Percentiles rank a stretch among this genome's conserved stretches.
Conservation (phyloP, 1,140 invertebrate genomes). For the Aphelenchoides besseyi region DNA sequence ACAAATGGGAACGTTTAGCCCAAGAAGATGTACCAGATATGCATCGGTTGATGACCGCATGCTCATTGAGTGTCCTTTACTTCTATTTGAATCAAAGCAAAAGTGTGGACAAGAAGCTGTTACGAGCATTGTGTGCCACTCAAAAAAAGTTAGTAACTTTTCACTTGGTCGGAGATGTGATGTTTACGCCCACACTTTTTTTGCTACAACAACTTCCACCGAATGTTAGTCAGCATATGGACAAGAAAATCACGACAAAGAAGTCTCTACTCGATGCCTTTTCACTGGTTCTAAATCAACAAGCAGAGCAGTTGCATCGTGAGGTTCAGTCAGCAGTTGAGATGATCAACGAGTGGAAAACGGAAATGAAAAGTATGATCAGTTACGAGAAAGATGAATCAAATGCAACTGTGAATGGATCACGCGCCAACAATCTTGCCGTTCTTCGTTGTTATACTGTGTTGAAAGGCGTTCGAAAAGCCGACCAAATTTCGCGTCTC, state of each 20-base stretch:
- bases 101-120: conserved; percentile 74
- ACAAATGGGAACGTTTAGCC: conserved; percentile 26
- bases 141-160: conserved; percentile 71
- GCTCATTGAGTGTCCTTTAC: conserved; percentile 12
- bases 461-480: conserved; percentile 72
- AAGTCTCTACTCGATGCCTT: conserved; percentile 3
- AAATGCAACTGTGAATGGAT: conserved; percentile 30
- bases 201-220: not conserved
- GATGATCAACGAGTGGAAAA: conserved; percentile 37
- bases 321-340: conserved; percentile 26
- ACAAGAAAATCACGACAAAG: not conserved
- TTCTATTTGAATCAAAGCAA: not conserved
- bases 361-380: conserved; percentile 33
- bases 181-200: conserved; percentile 24
- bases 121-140: conserved; percentile 72
- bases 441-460: conserved; percentile 73
- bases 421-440: conserved; percentile 20
- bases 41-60: conserved; percentile 70
- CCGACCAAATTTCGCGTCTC: conserved; percentile 66
- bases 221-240: not conserved
- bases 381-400: conserved; percentile 23
- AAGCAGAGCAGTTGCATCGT: conserved; percentile 28
- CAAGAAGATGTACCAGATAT: conserved; percentile 65
- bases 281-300: conserved; percentile 31
- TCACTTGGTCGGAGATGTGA: conserved; percentile 29